Conservation (phyloP, 1,140 invertebrate genomes). For the Panulirus ornatus region DNA sequence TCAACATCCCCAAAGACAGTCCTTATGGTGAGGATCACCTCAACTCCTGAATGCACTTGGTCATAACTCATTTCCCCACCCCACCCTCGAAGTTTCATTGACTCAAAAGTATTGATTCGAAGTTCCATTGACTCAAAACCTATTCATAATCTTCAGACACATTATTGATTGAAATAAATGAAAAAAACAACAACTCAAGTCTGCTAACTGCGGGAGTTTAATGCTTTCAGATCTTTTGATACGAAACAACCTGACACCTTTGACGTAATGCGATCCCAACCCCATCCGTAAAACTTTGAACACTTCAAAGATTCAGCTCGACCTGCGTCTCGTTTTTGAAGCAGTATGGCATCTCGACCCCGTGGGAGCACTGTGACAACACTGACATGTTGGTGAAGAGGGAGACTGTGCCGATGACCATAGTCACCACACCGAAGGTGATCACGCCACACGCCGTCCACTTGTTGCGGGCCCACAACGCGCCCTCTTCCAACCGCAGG, state of each 20-base stretch:
- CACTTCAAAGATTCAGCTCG: not conserved
- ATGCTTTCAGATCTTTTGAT: too few species aligned
- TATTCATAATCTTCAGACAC: too few species aligned
- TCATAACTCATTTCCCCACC: not conserved
- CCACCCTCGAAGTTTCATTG: not conserved
- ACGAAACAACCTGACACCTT: too few species aligned
- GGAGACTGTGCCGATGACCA: conserved; percentile 77
- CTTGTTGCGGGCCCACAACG: conserved; percentile 77
- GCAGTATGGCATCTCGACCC: conserved; percentile 83
- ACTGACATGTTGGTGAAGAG: conserved; percentile 80
- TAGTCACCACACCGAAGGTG: conserved; percentile 44
- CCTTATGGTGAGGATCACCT: not conserved
- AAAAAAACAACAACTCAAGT: too few species aligned
- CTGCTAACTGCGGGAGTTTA: too few species aligned
- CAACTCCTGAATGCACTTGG: not conserved
- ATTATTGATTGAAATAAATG: too few species aligned
- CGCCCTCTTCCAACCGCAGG: conserved; percentile 86
- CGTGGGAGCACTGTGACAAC: conserved; percentile 83
- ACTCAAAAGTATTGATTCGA: too few species aligned
- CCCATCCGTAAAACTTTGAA: too few species aligned
- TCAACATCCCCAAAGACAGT: not conserved
- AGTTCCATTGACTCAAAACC: too few species aligned
- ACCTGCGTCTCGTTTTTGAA: conserved; percentile 39
- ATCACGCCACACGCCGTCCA: conserved; percentile 67
- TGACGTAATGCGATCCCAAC: too few species aligned